Evolutionary conservation across 1,140 invertebrate species (phyloP), one percentile per base, ranked within the genome.

Genomic region (Drosophila malerkotliana): DNA sequence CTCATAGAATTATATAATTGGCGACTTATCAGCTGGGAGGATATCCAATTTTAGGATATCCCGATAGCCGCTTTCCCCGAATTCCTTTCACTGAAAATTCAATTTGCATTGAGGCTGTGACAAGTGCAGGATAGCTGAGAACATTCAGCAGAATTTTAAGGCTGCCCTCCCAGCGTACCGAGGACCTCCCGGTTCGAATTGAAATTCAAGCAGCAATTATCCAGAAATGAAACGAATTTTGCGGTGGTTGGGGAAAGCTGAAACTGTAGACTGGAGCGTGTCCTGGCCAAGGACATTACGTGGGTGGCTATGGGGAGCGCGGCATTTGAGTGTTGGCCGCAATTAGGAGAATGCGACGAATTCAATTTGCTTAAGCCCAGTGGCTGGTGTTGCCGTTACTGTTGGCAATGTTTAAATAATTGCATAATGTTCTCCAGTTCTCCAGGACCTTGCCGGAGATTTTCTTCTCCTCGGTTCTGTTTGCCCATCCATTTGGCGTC

Each of bases 131-230:
- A 57, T 69, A 75, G 62, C 72, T 49, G 56, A 48, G 51, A 60
- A 28, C 53, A 30, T 57, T 63, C 52, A 28, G 53, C 52, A 34
- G 47, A 32, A 71, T 58, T 56, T 71, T 60, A 71, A 72, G 72
- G 39, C 18, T 47, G 15, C 44, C 44, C 44, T 18, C 18, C 44
- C 18, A 44, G 8, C 15, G 8, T 48, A 58, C 30, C n/a, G 18
- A 52, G 15, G 18, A 69, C 24, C 21, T 45, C 62, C 59, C 39
- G 34, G 63, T 77, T 75, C 77, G 84, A 83, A 88, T 88, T 88
- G 79, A 88, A 88, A 88, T 88, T 88, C 79, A 88, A 88, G 83
- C 79, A 88, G 83, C 83, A 88, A 88, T 88, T 88, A 88, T 82
- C 83, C 62, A 62, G 64, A 83, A 82, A 63, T 71, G 57, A 71